Percentiles rank a stretch among this genome's conserved stretches.
phyloP scores from a whole-genome alignment of 2,113 vertebrate genomes.

The Brachypodius melanocephalos region DNA sequence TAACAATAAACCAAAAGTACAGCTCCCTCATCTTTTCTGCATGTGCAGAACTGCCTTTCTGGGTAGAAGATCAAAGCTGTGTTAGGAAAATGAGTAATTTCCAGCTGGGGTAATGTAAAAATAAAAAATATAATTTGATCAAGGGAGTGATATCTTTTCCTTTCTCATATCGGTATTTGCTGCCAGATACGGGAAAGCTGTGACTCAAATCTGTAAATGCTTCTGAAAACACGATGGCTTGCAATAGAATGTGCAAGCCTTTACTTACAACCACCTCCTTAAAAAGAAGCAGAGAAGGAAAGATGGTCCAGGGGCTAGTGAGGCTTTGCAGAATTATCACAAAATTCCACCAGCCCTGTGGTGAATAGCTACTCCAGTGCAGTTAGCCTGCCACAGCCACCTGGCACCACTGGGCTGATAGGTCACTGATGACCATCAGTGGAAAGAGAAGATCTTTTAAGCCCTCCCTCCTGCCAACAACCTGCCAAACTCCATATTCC shows the following conservation, averaged over 20 bases:
- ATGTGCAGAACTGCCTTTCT: conserved; percentile 26
- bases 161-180: neutral
- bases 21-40: neutral
- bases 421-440: neutral
- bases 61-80: conserved; percentile 30
- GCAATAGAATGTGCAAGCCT: neutral
- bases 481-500: neutral
- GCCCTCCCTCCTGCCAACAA: neutral
- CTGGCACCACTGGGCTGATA: neutral
- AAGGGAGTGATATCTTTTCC: neutral
- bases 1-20: neutral
- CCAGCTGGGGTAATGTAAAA: neutral
- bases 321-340: neutral
- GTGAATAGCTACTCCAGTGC: neutral
- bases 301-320: neutral
- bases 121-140: neutral
- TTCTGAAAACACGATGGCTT: conserved; percentile 37
- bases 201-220: conserved; percentile 45
- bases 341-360: neutral
- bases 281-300: neutral
- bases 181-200: conserved; percentile 45
- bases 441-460: neutral
- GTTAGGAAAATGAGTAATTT: conserved; percentile 37
- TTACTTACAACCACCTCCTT: neutral
- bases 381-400: neutral